These are phyloP conservation scores for Australoheros scitulus DNA, from an alignment of 2,113 vertebrate genomes.

Conservation along the genomic window DNA sequence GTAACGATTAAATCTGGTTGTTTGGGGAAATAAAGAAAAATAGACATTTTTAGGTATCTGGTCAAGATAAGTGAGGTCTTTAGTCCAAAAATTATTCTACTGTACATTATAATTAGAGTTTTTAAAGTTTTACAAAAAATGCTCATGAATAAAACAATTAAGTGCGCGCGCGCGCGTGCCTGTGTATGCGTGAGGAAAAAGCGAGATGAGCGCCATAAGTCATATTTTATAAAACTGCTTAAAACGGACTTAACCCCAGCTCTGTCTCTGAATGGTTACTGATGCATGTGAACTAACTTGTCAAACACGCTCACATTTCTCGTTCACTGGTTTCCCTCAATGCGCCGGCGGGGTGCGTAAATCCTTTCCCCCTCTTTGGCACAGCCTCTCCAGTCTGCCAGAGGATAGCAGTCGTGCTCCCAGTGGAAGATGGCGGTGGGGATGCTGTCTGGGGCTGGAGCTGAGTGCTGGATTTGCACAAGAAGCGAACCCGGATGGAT, in stretches of 20 bases:
- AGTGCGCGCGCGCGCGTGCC: no score
- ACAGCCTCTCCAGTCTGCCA: constrained; percentile 52
- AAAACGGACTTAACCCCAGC: neutral
- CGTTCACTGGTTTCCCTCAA: neutral
- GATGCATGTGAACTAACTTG: constrained; percentile 14
- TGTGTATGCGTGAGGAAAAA: neutral
- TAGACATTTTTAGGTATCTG: no score
- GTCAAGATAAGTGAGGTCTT: neutral
- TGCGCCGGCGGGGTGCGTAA: constrained; percentile 45
- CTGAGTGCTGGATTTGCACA: constrained; percentile 53
- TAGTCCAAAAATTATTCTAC: neutral
- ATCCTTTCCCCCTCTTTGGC: constrained; percentile 39
- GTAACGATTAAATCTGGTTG: neutral
- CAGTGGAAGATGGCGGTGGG: constrained; percentile 89
- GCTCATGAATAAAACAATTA: neutral
- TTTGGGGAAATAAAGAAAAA: no score
- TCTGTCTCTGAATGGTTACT: neutral
- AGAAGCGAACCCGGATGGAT: constrained; percentile 57
- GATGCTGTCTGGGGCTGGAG: constrained; percentile 76
- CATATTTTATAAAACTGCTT: neutral
- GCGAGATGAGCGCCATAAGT: neutral
- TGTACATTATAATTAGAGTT: neutral
- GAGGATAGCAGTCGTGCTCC: constrained; percentile 69
- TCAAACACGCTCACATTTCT: constrained; percentile 21
- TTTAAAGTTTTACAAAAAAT: neutral